Percentiles rank a stretch among this genome's conserved stretches.
Evolutionary conservation across 1,140 invertebrate genomes (phyloP).

Genomic region (Diabrotica virgifera): DNA sequence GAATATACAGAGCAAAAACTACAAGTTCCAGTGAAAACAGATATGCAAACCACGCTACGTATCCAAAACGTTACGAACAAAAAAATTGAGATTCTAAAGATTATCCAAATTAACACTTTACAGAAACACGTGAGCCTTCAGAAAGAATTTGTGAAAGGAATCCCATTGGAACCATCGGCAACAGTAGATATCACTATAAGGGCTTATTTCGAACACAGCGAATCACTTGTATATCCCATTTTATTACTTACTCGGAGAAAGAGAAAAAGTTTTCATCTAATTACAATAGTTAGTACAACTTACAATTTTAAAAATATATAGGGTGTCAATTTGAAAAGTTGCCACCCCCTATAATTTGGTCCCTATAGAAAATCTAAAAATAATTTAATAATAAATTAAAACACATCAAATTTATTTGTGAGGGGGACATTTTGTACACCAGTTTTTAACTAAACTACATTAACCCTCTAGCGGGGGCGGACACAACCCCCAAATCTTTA

Average conservation of each 20-base stretch:
- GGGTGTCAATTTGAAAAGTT: no score
- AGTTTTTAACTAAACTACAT: no score
- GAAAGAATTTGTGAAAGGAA: background rate
- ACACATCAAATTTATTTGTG: no score
- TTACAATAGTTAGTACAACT: constrained; percentile 3
- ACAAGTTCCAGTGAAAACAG: constrained; percentile 4
- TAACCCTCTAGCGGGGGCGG: no score
- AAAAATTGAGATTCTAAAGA: constrained; percentile 6
- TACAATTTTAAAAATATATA: no score
- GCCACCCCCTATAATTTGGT: no score
- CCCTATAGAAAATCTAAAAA: no score
- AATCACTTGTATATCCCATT: constrained; percentile 6
- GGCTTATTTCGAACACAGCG: constrained; percentile 15
- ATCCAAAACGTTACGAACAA: background rate
- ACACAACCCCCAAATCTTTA: no score
- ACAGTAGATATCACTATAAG: background rate
- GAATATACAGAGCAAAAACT: background rate
- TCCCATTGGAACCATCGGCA: background rate
- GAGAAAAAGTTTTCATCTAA: constrained; percentile 8
- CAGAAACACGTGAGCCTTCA: background rate
- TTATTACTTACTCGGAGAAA: background rate
- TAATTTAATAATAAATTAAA: no score
- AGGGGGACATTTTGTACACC: no score
- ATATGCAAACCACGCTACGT: background rate
- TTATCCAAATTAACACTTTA: constrained; percentile 12